These are phyloP conservation scores for Apocheima hispidaria DNA, from an alignment of 2,888 invertebrate species.

Conservation along the genomic window DNA sequence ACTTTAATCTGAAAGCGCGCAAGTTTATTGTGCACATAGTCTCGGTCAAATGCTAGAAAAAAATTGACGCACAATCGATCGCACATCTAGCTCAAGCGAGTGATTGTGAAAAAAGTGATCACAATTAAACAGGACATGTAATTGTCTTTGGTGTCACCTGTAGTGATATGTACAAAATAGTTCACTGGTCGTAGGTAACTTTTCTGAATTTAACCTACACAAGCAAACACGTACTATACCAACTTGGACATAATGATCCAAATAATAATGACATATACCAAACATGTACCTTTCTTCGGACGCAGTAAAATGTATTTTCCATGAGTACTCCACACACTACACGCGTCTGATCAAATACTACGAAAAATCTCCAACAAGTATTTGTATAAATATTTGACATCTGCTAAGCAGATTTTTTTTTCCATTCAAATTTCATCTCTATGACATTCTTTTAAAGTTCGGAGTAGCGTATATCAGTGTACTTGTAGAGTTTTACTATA, in stretches of 20 bases:
- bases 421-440: conserved; percentile 12
- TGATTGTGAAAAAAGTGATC: no score
- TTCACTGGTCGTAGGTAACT: no score
- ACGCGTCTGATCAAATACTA: conserved; percentile 38
- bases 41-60: no score
- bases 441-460: not conserved
- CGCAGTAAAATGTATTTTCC: conserved; percentile 22
- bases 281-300: conserved; percentile 3
- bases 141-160: no score
- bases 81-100: no score
- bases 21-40: no score
- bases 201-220: no score
- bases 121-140: no score
- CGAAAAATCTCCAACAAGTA: conserved; percentile 40
- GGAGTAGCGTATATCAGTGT: not conserved
- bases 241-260: not conserved
- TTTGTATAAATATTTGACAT: conserved; percentile 42
- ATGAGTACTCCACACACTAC: conserved; percentile 27
- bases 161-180: no score
- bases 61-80: no score
- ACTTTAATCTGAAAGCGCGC: no score
- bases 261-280: not conserved
- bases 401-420: conserved; percentile 18
- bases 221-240: not conserved
- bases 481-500: conserved; percentile 43